These are phyloP conservation scores for Pseudorhiza aurosa DNA, from an alignment of 30 jellyfish, hydroid and myxozoan genomes.

Conservation along the genomic window DNA sequence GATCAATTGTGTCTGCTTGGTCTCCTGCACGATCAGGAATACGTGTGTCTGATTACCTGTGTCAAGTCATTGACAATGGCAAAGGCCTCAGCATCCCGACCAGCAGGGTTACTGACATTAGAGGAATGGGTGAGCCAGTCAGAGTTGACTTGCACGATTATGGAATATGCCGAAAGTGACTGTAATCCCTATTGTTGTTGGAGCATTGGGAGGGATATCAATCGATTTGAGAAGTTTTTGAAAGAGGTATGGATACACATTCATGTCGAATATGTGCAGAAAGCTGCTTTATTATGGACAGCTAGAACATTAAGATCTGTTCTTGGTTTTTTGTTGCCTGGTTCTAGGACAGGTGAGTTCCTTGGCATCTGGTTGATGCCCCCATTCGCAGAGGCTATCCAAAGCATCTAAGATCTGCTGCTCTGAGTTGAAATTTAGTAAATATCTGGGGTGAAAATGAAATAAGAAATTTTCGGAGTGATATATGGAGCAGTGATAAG, in stretches of 20 bases:
- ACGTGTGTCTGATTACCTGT: too few species aligned
- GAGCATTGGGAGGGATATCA: not conserved
- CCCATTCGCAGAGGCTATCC: slow-evolving; percentile 22
- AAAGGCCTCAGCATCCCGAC: too few species aligned
- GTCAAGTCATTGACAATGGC: too few species aligned
- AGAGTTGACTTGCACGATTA: not conserved
- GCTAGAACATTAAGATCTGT: not conserved
- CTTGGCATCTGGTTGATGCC: slow-evolving; percentile 11
- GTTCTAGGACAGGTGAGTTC: slow-evolving; percentile 3
- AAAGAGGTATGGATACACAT: not conserved
- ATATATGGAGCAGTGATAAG: too few species aligned
- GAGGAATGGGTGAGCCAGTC: too few species aligned
- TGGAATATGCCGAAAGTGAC: not conserved
- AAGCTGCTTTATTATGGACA: slow-evolving; percentile 2
- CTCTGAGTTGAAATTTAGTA: too few species aligned
- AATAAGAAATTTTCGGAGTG: too few species aligned
- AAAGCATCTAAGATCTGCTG: not conserved
- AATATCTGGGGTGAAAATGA: too few species aligned
- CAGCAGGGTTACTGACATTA: too few species aligned
- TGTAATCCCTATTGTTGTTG: not conserved
- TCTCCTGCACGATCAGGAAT: too few species aligned
- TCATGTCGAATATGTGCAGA: not conserved
- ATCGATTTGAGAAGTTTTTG: too few species aligned
- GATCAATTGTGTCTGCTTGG: too few species aligned
- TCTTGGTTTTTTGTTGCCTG: not conserved